Conservation (phyloP, 2,797 vertebrate species). For the Acanthornis magna region DNA sequence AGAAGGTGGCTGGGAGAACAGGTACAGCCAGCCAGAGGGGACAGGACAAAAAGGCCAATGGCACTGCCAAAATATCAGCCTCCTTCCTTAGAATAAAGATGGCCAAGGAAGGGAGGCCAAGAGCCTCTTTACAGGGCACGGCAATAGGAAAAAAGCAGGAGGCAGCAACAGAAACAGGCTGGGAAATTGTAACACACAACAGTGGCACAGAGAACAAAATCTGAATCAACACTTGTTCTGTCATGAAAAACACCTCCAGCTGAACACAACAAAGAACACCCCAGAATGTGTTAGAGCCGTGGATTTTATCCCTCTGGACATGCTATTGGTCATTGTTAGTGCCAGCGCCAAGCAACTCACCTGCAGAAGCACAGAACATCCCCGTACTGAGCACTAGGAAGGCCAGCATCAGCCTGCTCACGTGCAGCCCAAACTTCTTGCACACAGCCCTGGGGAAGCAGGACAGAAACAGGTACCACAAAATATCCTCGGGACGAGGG, state of each 20-base stretch:
- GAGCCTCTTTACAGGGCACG: not conserved
- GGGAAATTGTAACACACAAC: not conserved
- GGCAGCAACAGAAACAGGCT: not conserved
- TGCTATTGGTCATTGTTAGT: no score
- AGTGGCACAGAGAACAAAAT: not conserved
- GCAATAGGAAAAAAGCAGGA: not conserved
- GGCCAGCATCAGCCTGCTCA: constrained; percentile 93
- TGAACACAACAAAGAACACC: not conserved
- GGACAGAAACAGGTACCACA: not conserved
- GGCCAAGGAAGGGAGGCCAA: not conserved
- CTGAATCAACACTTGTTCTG: fast-evolving
- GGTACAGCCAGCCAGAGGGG: not conserved
- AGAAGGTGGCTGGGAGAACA: not conserved
- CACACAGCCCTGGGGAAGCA: constrained; percentile 87
- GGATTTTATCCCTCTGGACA: not conserved
- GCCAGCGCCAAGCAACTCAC: constrained; percentile 68
- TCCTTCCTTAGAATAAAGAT: not conserved
- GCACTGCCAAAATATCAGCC: not conserved
- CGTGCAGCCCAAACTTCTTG: constrained; percentile 97
- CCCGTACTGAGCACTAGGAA: constrained; percentile 95
- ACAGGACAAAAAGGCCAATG: not conserved
- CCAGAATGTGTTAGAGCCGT: not conserved
- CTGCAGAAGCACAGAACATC: constrained; percentile 97
- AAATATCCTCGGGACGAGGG: not conserved
- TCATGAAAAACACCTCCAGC: not conserved